Conservation (phyloP, 2,888 invertebrate genomes). For the Subacronicta megacephala region DNA sequence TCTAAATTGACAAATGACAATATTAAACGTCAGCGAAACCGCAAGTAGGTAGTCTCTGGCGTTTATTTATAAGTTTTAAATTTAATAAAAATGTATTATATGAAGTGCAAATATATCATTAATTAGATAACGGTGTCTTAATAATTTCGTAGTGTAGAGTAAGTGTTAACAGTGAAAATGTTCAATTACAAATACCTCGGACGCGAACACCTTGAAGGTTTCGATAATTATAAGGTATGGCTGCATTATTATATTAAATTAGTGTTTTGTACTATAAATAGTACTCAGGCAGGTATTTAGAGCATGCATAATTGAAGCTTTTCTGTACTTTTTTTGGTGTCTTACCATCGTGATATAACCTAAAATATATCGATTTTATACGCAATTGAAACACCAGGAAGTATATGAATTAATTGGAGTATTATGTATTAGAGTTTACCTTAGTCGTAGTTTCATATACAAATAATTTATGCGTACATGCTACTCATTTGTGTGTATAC, state of each 20-base stretch:
- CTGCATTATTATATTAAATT: constrained; percentile 41
- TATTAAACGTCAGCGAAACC: constrained; percentile 1
- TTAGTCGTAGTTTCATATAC: constrained; percentile 15
- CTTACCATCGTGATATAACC: constrained; percentile 59
- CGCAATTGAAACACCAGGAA: constrained; percentile 57
- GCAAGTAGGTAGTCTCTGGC: constrained; percentile 8
- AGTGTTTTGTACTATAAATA: constrained; percentile 24
- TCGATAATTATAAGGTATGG: constrained; percentile 97
- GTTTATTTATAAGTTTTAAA: constrained; percentile 36
- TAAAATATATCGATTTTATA: constrained; percentile 69
- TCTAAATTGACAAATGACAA: too few relatives aligned
- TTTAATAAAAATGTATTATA: constrained; percentile 47
- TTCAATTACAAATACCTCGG: constrained; percentile 94
- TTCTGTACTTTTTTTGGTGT: not conserved
- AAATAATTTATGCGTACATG: constrained; percentile 13
- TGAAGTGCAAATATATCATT: constrained; percentile 30
- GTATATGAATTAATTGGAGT: constrained; percentile 21
- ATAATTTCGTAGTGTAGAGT: constrained; percentile 29
- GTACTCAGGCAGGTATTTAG: not conserved
- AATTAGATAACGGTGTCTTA: constrained; percentile 24
- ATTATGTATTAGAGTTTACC: constrained; percentile 31
- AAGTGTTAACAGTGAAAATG: constrained; percentile 72
- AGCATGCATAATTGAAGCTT: not conserved
- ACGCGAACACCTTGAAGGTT: constrained; percentile 96
- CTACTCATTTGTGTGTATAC: constrained; percentile 18